Conservation (phyloP, 2,797 vertebrate species). For the Schizopygopsis pylzovi region DNA sequence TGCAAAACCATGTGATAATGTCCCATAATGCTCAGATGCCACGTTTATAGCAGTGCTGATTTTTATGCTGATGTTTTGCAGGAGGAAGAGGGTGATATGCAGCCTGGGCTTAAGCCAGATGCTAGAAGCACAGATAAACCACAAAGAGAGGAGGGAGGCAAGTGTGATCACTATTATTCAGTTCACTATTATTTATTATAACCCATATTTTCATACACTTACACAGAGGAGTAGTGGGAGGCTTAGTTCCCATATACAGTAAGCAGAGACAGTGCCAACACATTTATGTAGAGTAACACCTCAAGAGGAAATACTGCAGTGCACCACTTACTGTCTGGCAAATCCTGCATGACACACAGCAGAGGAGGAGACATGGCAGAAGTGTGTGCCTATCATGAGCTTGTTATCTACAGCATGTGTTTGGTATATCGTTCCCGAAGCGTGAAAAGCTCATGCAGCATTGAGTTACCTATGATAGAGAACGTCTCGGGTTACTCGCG, state of each 20-base stretch:
- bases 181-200: too few relatives aligned
- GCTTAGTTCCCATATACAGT: conserved; percentile 37
- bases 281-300: conserved; percentile 38
- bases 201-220: conserved; percentile 33
- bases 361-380: conserved; percentile 42
- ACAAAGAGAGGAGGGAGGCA: conserved; percentile 41
- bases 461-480: too few relatives aligned
- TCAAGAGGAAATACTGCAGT: conserved; percentile 59
- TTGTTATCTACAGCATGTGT: conserved; percentile 52
- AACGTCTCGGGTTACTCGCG: too few relatives aligned
- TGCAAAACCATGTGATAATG: conserved; percentile 7
- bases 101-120: conserved; percentile 55
- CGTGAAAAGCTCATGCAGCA: too few relatives aligned
- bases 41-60: conserved; percentile 11
- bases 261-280: conserved; percentile 28
- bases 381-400: conserved; percentile 46
- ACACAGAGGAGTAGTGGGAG: conserved; percentile 24
- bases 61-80: conserved; percentile 49
- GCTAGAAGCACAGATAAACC: conserved; percentile 46
- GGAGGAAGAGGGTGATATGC: conserved; percentile 50
- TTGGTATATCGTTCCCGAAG: too few relatives aligned
- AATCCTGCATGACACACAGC: conserved; percentile 49
- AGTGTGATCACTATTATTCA: conserved; percentile 40
- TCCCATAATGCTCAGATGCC: conserved; percentile 24
- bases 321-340: conserved; percentile 57